Conservation (phyloP, 2,888 invertebrate genomes). For the Agrotis ipsilon region DNA sequence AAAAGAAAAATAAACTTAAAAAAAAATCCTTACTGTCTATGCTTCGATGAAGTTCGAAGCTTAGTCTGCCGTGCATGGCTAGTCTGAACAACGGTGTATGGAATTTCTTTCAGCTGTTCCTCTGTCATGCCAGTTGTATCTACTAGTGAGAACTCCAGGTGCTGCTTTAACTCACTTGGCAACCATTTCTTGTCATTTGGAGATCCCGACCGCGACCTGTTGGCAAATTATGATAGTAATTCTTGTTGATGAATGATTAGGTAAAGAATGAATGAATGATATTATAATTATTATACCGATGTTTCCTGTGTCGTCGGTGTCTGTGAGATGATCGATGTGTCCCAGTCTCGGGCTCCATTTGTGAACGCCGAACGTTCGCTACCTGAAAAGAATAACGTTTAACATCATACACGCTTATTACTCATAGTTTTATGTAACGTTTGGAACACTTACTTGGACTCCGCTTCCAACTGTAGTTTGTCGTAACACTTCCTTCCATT, state of each 20-base stretch:
- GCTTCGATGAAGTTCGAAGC: slow-evolving; percentile 86
- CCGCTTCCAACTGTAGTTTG: slow-evolving; percentile 91
- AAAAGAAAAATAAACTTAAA: too few species aligned
- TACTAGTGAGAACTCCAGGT: slow-evolving; percentile 96
- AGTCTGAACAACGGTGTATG: slow-evolving; percentile 96
- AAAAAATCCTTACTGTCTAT: slow-evolving; percentile 78
- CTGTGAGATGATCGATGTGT: slow-evolving; percentile 92
- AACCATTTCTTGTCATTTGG: slow-evolving; percentile 94
- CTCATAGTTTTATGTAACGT: slow-evolving; percentile 4
- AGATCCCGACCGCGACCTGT: slow-evolving; percentile 92
- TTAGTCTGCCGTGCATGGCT: slow-evolving; percentile 92
- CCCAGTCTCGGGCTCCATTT: slow-evolving; percentile 87
- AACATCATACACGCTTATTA: slow-evolving; percentile 11
- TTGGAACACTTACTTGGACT: slow-evolving; percentile 82
- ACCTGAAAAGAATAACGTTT: slow-evolving; percentile 86
- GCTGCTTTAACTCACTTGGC: slow-evolving; percentile 95
- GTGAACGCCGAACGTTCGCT: slow-evolving; percentile 93
- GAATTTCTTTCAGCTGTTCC: slow-evolving; percentile 96
- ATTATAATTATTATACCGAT: slow-evolving; percentile 84
- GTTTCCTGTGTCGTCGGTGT: slow-evolving; percentile 91
- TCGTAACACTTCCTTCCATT: slow-evolving; percentile 97
- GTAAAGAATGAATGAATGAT: slow-evolving; percentile 7
- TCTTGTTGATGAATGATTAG: background rate
- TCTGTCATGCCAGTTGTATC: slow-evolving; percentile 97
- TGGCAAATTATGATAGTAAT: slow-evolving; percentile 3